Evolutionary conservation across 2,888 invertebrate genomes (phyloP), one percentile per base, ranked within the genome.

Genomic region (Listrodromus nycthemerus): DNA sequence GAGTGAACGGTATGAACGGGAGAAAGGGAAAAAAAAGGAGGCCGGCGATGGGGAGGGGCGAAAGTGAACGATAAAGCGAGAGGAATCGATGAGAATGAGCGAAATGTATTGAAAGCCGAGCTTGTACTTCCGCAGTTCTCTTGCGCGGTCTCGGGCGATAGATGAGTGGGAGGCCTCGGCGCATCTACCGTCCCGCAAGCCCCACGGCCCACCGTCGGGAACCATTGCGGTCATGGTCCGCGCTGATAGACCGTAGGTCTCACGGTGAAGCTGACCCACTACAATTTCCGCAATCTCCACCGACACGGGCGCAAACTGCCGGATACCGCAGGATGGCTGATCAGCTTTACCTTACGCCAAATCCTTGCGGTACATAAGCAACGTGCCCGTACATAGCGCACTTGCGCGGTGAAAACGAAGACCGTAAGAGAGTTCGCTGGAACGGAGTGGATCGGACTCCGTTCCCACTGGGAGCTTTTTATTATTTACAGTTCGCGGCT

Each of bases 81-180:
- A 27, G 61, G 61, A 61, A 61, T 61, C 27, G 61, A 61, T 61
- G 61, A 61, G 61, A 61, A 61, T 30, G 61, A 33, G 61, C 30
- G 61, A 33, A 61, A 61, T 30, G 61, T 33, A 61, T 61, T 61
- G 61, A 61, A 61, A 61, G 30, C 61, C 27, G 61, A 27, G 61
- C n/a, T n/a, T 30, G 61, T 30, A 27, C 27, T 61, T 61, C 61
- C 19, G 27, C 33, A 61, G 27, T 33, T 61, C 61, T 61, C 33
- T 30, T 27, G 27, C 33, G 61, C 8, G 61, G 27, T 61, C 61
- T 61, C 61, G 55, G 33, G 61, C 61, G 27, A 61, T 27, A 61
- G 27, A 33, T 30, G 61, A 61, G 61, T n/a, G 33, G 61, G 30
- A 61, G 61, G 61, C 61, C 55, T 55, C 4, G 21, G 55, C 19